These are phyloP conservation scores for Miltochrista miniata DNA, from an alignment of 2,888 invertebrate species.

Conservation along the genomic window DNA sequence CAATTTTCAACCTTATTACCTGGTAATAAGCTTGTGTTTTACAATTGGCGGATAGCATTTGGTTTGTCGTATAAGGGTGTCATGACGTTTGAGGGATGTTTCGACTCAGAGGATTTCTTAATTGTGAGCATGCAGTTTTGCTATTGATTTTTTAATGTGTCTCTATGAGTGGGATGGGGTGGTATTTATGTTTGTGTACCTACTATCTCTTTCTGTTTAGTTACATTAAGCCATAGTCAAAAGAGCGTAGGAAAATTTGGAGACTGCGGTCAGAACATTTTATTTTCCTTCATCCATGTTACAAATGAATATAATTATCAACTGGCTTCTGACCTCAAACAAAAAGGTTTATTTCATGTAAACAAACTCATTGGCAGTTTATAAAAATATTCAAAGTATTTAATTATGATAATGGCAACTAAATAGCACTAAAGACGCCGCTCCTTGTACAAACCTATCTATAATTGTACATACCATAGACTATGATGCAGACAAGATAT, in stretches of 20 bases:
- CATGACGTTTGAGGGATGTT: constrained; percentile 76
- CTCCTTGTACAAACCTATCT: constrained; percentile 47
- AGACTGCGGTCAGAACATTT: no score
- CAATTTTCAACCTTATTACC: constrained; percentile 42
- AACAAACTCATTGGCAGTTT: constrained; percentile 32
- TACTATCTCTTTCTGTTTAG: constrained; percentile 23
- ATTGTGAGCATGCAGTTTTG: constrained; percentile 71
- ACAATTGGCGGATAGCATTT: constrained; percentile 16
- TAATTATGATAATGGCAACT: constrained; percentile 43
- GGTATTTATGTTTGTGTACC: constrained; percentile 27
- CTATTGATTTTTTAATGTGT: constrained; percentile 79
- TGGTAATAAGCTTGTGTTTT: constrained; percentile 22
- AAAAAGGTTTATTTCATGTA: constrained; percentile 22
- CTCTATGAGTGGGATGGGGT: constrained; percentile 37
- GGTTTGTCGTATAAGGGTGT: constrained; percentile 41
- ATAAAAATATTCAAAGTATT: constrained; percentile 40
- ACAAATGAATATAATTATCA: no score
- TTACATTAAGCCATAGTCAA: background rate
- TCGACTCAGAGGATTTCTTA: constrained; percentile 63
- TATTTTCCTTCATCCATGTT: no score
- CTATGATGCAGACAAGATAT: constrained; percentile 23
- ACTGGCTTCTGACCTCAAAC: no score
- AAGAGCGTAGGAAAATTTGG: background rate
- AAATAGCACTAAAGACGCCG: constrained; percentile 52
- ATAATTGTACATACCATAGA: constrained; percentile 44